Conservation (phyloP, 1,140 invertebrate genomes). For the Gerris buenoi region DNA sequence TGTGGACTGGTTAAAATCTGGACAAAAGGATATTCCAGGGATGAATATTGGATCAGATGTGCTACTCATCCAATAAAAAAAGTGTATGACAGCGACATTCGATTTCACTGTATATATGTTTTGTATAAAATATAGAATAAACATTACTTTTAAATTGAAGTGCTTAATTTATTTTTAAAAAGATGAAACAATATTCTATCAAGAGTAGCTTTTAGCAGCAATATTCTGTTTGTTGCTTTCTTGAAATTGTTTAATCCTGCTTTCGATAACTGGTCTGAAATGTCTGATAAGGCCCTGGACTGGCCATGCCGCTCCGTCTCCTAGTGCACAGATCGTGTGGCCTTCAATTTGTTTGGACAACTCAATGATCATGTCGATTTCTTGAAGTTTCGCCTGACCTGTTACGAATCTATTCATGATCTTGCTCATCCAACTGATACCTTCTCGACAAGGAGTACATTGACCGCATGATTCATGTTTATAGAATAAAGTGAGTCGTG, state of each 20-base stretch:
- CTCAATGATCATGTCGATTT: constrained; percentile 99
- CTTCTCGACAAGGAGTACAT: constrained; percentile 93
- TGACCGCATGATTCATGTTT: constrained; percentile 99
- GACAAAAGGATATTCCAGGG: too few relatives aligned
- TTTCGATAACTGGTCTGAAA: constrained; percentile 86
- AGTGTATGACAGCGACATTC: too few relatives aligned
- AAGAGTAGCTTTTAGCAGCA: too few relatives aligned
- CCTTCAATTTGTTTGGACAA: constrained; percentile 99
- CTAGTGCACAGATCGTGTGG: constrained; percentile 97
- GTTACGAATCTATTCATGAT: constrained; percentile 49
- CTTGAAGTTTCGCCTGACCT: constrained; percentile 81
- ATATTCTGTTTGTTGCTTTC: background rate
- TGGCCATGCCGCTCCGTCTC: constrained; percentile 98
- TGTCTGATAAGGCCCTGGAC: constrained; percentile 96
- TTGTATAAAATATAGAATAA: too few relatives aligned
- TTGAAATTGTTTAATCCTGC: constrained; percentile 47
- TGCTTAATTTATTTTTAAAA: background rate
- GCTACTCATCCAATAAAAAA: too few relatives aligned
- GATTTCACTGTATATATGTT: too few relatives aligned
- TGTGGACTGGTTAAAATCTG: too few relatives aligned
- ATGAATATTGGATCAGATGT: too few relatives aligned
- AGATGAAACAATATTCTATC: background rate
- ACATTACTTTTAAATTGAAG: background rate
- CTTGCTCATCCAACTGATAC: constrained; percentile 74
- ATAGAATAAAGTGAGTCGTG: constrained; percentile 91